Percentiles rank a stretch among this genome's conserved stretches.
Evolutionary conservation across 2,113 vertebrate species (phyloP).

Genomic region (Poecile atricapillus): DNA sequence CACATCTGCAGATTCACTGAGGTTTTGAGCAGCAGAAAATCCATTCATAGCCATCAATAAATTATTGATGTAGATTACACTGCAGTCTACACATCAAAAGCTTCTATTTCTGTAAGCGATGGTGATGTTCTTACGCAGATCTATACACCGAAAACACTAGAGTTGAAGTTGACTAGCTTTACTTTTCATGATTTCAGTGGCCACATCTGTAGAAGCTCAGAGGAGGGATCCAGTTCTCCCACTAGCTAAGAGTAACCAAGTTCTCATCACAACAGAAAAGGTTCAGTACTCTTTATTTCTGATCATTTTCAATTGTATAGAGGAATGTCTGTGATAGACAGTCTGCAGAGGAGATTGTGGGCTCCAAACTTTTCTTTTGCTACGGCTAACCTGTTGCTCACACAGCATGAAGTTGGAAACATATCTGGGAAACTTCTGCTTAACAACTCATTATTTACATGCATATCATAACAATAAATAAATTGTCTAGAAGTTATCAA

Average conservation of each 20-base stretch:
- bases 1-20: not conserved
- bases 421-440: not conserved
- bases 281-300: not conserved
- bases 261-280: not conserved
- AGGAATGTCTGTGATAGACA: not conserved
- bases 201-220: not conserved
- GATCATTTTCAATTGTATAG: not conserved
- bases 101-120: not conserved
- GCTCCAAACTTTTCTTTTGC: not conserved
- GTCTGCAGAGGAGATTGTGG: not conserved
- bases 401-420: not conserved
- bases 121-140: not conserved
- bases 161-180: not conserved
- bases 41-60: not conserved
- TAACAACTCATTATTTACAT: not conserved
- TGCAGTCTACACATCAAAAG: not conserved
- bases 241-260: not conserved
- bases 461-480: not conserved
- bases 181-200: not conserved
- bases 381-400: not conserved
- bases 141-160: not conserved
- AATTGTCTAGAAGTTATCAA: not conserved
- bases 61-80: not conserved
- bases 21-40: not conserved
- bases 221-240: not conserved